Conservation (phyloP, 2,113 vertebrate species). For the Ophthalmolycus amberensis region DNA sequence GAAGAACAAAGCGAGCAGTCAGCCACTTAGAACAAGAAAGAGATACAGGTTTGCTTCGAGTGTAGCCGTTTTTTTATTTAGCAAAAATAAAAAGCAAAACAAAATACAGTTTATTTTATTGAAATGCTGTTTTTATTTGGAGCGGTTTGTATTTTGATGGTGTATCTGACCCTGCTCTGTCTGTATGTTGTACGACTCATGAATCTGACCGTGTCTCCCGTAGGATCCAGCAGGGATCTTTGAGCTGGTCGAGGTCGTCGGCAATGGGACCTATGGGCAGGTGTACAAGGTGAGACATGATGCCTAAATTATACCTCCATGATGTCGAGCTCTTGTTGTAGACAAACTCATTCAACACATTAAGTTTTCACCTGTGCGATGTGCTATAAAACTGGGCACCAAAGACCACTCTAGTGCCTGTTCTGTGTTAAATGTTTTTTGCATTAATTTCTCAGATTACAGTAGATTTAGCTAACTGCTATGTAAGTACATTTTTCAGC, state of each 20-base stretch:
- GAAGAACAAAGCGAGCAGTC: conserved; percentile 8
- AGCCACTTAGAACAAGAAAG: conserved; percentile 2
- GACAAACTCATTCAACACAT: background rate
- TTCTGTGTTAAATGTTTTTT: conserved; percentile 4
- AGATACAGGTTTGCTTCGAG: background rate
- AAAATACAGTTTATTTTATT: background rate
- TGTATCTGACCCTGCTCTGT: background rate
- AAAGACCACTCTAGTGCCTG: background rate
- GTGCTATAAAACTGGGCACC: background rate
- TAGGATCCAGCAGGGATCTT: conserved; percentile 94
- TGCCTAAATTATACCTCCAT: background rate
- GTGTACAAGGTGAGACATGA: conserved; percentile 91
- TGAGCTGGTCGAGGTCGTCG: conserved; percentile 91
- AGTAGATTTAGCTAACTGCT: conserved; percentile 11
- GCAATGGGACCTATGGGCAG: conserved; percentile 86
- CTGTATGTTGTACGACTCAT: background rate
- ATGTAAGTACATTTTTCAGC: conserved; percentile 8
- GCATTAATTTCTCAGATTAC: conserved; percentile 15
- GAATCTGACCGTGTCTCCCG: conserved; percentile 1
- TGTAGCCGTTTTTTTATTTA: background rate
- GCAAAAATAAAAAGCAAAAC: background rate
- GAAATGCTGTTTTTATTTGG: background rate
- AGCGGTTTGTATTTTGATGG: background rate
- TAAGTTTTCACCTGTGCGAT: background rate
- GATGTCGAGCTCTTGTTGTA: background rate